phyloP scores from a whole-genome alignment of 2,113 vertebrate genomes.

The Dryoscopus gambensis region DNA sequence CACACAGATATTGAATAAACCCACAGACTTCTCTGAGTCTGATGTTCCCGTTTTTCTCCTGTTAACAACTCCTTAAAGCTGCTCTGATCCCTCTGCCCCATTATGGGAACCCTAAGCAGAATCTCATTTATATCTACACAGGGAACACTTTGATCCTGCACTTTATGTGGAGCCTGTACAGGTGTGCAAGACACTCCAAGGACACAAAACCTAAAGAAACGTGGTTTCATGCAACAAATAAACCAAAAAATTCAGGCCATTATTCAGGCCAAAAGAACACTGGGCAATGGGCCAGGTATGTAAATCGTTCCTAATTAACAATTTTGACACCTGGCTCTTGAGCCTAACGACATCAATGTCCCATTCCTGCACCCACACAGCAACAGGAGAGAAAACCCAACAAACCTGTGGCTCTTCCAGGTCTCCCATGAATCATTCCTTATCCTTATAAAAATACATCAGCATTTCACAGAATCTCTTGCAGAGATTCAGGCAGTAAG shows the following conservation, averaged over 20 bases:
- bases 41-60: not conserved
- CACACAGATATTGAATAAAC: not conserved
- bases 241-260: not conserved
- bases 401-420: not conserved
- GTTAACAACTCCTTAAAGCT: not conserved
- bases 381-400: not conserved
- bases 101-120: not conserved
- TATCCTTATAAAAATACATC: not conserved
- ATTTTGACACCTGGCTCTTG: not conserved
- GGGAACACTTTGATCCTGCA: not conserved
- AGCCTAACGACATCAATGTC: not conserved
- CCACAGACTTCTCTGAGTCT: not conserved
- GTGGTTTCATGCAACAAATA: not conserved
- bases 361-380: not conserved
- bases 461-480: not conserved
- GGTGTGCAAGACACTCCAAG: not conserved
- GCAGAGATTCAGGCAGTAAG: not conserved
- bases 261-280: not conserved
- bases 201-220: not conserved
- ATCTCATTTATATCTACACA: not conserved
- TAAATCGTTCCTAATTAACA: not conserved
- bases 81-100: not conserved
- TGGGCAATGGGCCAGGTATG: not conserved
- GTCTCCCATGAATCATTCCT: not conserved
- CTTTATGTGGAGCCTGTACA: not conserved